Base-by-base conservation (phyloP, 2,888 invertebrate genomes). In the Phyto melanocephala region DNA sequence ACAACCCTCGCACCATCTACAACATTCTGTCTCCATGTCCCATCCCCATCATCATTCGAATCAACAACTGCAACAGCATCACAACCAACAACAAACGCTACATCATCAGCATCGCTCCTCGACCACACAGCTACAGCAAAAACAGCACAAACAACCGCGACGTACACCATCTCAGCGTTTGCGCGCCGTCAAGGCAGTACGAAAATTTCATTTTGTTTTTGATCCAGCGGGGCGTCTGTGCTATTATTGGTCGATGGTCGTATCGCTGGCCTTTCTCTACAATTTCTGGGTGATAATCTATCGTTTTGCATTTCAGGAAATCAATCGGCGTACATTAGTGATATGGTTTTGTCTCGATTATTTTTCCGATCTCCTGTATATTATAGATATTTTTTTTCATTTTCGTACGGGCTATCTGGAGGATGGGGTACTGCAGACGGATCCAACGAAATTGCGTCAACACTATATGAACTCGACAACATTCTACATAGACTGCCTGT, bases 251-350 rank as follows among this genome's bases (percentile, higher is more conserved):
- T 97, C 97, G 87, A 96, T 98, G 96, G 96, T 98, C 87, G 98
- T 98, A 87, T 97, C 97, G 86, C 94, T 98, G 90, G 98, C 98
- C 90, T 98, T 98, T 92, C 95, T 98, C 89, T 98, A 98, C 93
- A 98, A 98, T 92, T 96, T 98, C 90, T 98, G 98, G 98, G 97
- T 97, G 92, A 97, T 99, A 93, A 98, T 98, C 91, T 99, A 98
- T 93, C 95, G 99, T 92, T 99, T 98, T 94, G 98, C 99, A 92
- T 99, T 99, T 92, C 96, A 98, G 92, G 99, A 99, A 93, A 98
- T 98, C 89, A 97, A 96, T 92, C 95, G 96, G 94, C 95, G 97
- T 90, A 98, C 97, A 87, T 93, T 97, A 86, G 94, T 96, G 89
- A 95, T 98, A 88, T 99, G 99, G 99, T 98, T 99, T 92, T 96